phyloP scores from a whole-genome alignment of 2,797 vertebrate genomes.

The Acipenser oxyrinchus region DNA sequence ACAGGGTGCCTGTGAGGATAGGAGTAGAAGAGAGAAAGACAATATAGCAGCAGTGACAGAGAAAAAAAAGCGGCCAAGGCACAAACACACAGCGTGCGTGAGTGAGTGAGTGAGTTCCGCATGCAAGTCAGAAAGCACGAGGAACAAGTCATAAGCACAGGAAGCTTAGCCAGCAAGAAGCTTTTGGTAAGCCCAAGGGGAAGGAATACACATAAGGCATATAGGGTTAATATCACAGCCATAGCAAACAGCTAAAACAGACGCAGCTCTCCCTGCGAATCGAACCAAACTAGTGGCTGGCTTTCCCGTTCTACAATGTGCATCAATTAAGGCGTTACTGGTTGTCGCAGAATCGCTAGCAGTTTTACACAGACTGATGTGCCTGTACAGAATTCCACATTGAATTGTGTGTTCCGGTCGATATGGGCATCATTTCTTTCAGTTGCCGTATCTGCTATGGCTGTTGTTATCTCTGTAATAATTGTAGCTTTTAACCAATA shows the following conservation, averaged over 20 bases:
- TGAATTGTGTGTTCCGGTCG: no score
- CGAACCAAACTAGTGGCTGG: no score
- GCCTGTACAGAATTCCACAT: no score
- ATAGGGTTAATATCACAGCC: neutral
- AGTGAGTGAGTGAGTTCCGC: no score
- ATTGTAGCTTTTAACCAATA: neutral
- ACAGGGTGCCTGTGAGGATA: slow-evolving; percentile 81
- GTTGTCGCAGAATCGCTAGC: no score
- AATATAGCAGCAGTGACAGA: slow-evolving; percentile 70
- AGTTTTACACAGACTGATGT: no score
- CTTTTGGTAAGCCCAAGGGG: neutral
- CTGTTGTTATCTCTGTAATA: neutral
- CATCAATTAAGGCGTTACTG: no score
- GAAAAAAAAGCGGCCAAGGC: slow-evolving; percentile 48
- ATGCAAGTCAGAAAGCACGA: slow-evolving; percentile 17
- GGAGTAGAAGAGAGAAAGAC: slow-evolving; percentile 78
- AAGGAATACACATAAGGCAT: neutral
- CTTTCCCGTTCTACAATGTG: no score
- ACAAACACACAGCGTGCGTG: slow-evolving; percentile 39
- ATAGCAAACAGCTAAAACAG: neutral
- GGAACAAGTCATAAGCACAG: slow-evolving; percentile 3
- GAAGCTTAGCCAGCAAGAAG: neutral
- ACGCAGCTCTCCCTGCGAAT: no score
- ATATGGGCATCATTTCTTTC: neutral
- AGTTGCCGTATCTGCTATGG: neutral